A percentile compares a stretch with the other conserved stretches of the same genome.
Evolutionary conservation across 2,888 invertebrate species (phyloP).

Genomic region (Hololepta plana): DNA sequence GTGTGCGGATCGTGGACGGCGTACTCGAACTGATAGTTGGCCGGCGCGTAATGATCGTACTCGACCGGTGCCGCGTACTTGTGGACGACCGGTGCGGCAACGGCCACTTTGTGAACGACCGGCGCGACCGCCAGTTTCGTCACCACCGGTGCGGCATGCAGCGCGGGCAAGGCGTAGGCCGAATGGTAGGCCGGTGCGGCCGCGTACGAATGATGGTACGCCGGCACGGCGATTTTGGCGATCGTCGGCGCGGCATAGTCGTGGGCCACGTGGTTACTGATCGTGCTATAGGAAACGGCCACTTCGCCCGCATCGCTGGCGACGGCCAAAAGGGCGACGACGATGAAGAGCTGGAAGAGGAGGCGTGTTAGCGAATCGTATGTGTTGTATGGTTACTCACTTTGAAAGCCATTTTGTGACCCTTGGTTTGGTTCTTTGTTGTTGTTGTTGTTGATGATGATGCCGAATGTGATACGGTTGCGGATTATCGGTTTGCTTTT

Average conservation of each 20-base stretch:
- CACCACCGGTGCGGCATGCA: no score
- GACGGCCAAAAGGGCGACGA: constrained; percentile 11
- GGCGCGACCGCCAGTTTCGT: no score
- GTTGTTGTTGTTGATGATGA: no score
- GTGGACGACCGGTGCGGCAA: constrained; percentile 14
- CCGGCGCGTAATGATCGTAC: constrained; percentile 24
- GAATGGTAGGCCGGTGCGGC: constrained; percentile 10
- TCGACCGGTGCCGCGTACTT: constrained; percentile 19
- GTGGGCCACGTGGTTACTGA: no score
- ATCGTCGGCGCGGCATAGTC: constrained; percentile 9
- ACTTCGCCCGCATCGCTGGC: constrained; percentile 10
- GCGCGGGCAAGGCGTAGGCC: constrained; percentile 26
- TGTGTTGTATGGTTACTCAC: no score
- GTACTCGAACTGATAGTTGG: constrained; percentile 30
- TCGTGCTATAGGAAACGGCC: constrained; percentile 7
- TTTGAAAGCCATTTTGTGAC: no score
- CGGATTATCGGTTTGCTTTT: no score
- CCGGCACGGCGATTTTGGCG: constrained; percentile 7
- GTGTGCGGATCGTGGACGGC: constrained; percentile 30
- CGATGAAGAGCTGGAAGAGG: constrained; percentile 11
- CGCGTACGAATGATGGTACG: constrained; percentile 6
- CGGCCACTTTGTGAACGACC: no score
- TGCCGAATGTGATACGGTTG: no score
- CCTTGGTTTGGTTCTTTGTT: no score
- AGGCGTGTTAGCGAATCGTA: no score